Evolutionary conservation across 2,888 invertebrate genomes (phyloP), one percentile per base, ranked within the genome.

Genomic region (Gari tellinella): DNA sequence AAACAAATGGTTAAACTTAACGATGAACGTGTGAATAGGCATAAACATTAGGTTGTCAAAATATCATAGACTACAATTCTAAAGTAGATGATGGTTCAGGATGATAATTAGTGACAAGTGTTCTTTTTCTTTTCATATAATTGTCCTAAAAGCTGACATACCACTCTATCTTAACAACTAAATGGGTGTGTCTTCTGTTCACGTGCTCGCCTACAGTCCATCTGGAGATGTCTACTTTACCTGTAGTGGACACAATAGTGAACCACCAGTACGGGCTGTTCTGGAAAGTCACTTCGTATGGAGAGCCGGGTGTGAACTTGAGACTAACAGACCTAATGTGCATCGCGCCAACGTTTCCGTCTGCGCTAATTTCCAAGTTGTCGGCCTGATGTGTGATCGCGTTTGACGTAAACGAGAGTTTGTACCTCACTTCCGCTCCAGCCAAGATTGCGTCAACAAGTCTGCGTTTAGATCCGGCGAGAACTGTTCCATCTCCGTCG

Each of bases 181-280:
- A 37, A 49, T 79, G 72, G 10, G 79, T 75, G 55, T 79, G 79
- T 40, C 79, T 65, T 63, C 79, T 43, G 38, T 79, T 72, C 2
- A 79, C 79, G 56, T 79, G 79, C 48, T 79, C 79, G 10, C 79
- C 79, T 7, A 79, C 75, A 12, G 79, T 79, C 79, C 79, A 79
- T 37, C 79, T 40, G 5, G 79, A 79, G 15, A 79, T 79, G 46
- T 79, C 79, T 15, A 79, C 75, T 23, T 75, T 72, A 26, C 79
- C 79, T 10, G 72, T 62, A 0, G 79, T 79, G 0, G 79, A 75
- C 8, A 75, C 75, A 31, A 79, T 75, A 0, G 79, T 79, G 23
- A 72, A 79, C 79, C 79, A 79, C 72, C 68, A 75, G 53, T 79
- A 79, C 1, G 79, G 79, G 19, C 75, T 79, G 45, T 72, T 69